Evolutionary conservation across 2,888 invertebrate species (phyloP), one percentile per base, ranked within the genome.

Genomic region (Sipha maydis): DNA sequence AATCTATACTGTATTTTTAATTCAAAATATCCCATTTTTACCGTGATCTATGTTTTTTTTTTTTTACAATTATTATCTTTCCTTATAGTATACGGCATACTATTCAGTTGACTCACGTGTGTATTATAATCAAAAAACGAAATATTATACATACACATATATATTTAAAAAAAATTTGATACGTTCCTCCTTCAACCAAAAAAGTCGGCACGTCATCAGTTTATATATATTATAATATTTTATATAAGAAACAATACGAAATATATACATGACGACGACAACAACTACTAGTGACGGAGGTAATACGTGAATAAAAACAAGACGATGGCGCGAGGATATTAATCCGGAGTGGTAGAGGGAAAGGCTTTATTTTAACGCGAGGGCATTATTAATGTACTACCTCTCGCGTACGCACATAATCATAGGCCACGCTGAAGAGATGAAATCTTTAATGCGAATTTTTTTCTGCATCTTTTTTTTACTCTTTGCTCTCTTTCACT

Each of bases 381-480:
- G 61, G 48, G 80, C 88, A 88, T 88, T 88, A 88, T 88, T 88
- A 88, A 88, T 88, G 73, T 77, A 77, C 76, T 38, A 61, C 73
- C 54, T 56, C 79, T 73, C 88, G 41, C 75, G 79, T 21, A n/a
- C 73, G 79, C 79, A 82, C 86, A 75, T 73, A 82, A 88, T 88
- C 88, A 75, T 82, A 88, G 88, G 80, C 80, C 88, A 80, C 80
- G 75, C 31, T 71, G 86, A 86, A 79, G 56, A 79, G 80, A 88
- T 82, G 88, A 88, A 82, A 88, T 88, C 88, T 88, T 88, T 88
- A 80, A 88, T 82, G 80, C 88, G 88, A 88, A 88, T 88, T 80
- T 80, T 86, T 86, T 86, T 80, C 56, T 54, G 8, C 86, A 71
- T 69, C 54, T 79, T 80, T 85, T 79, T 77, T 85, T 54, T 71